Percentiles rank a stretch among this genome's conserved stretches.
Conservation (phyloP, 2,113 vertebrate species). For the Gopherus evgoodei region DNA sequence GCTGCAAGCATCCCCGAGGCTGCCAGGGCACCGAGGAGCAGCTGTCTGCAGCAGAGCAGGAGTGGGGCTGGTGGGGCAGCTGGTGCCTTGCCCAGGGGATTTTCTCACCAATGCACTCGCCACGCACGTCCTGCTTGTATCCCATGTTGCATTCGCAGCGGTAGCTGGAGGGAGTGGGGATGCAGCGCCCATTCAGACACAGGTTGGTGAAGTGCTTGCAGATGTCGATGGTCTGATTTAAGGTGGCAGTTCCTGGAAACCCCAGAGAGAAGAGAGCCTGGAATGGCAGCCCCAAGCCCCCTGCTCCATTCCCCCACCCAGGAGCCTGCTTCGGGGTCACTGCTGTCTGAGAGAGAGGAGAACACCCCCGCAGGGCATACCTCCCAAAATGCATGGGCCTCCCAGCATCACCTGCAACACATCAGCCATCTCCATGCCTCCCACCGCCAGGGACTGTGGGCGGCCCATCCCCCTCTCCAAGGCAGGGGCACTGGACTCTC, state of each 20-base stretch:
- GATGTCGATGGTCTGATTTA: constrained; percentile 94
- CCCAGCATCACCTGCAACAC: not conserved
- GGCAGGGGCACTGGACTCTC: not conserved
- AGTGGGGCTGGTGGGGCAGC: not conserved
- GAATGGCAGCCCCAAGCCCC: no score
- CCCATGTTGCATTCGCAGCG: constrained; percentile 99
- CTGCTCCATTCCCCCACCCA: not conserved
- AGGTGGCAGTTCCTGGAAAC: constrained; percentile 82
- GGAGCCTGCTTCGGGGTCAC: not conserved
- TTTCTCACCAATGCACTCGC: constrained; percentile 93
- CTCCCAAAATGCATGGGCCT: not conserved
- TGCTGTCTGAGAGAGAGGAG: not conserved
- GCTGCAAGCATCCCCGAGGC: rapidly evolving
- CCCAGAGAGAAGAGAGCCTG: not conserved
- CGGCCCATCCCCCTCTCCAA: not conserved
- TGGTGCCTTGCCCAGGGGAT: rapidly evolving
- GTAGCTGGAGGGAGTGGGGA: constrained; percentile 92
- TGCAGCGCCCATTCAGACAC: constrained; percentile 96
- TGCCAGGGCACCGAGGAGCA: not conserved
- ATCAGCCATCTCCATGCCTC: not conserved
- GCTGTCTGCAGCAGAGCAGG: not conserved
- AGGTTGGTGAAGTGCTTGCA: constrained; percentile 97
- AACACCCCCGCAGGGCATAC: not conserved
- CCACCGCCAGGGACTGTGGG: not conserved
- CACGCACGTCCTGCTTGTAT: constrained; percentile 92